These are phyloP conservation scores for Atherinomorus stipes DNA, from an alignment of 2,113 vertebrate species.

Conservation along the genomic window DNA sequence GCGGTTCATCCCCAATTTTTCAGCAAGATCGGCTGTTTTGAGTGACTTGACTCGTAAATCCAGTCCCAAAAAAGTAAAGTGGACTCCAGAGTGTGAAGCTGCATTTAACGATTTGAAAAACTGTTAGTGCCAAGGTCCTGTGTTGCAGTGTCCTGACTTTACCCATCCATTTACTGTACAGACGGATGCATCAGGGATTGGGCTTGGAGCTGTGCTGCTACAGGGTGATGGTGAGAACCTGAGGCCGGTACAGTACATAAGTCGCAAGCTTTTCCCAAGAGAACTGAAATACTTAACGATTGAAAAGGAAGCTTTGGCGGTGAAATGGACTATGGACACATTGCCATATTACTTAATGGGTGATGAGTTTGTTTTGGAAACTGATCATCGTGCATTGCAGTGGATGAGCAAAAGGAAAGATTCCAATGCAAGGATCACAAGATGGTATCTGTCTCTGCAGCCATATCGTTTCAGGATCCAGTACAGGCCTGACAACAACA, in stretches of 20 bases:
- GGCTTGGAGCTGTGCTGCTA: neutral
- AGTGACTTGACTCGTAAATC: too few species aligned
- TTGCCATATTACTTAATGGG: neutral
- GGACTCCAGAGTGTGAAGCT: too few species aligned
- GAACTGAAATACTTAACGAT: too few species aligned
- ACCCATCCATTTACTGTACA: too few species aligned
- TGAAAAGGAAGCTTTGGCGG: neutral
- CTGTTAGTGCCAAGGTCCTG: too few species aligned
- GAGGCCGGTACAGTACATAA: neutral
- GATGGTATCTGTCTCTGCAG: neutral
- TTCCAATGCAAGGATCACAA: neutral
- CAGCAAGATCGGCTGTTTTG: too few species aligned
- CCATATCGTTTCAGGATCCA: neutral
- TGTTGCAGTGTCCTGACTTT: too few species aligned
- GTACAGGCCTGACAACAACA: neutral
- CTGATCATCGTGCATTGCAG: neutral
- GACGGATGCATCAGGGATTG: accelerated
- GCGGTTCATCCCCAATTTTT: too few species aligned
- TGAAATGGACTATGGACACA: constrained; percentile 12
- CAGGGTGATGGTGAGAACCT: neutral
- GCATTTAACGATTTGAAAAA: too few species aligned
- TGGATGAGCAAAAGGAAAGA: constrained; percentile 3
- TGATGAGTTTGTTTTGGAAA: neutral
- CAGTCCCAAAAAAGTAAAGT: too few species aligned
- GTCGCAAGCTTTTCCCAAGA: neutral